Base-by-base conservation (phyloP, 2,113 vertebrate genomes). In the Oncorhynchus clarkii region DNA sequence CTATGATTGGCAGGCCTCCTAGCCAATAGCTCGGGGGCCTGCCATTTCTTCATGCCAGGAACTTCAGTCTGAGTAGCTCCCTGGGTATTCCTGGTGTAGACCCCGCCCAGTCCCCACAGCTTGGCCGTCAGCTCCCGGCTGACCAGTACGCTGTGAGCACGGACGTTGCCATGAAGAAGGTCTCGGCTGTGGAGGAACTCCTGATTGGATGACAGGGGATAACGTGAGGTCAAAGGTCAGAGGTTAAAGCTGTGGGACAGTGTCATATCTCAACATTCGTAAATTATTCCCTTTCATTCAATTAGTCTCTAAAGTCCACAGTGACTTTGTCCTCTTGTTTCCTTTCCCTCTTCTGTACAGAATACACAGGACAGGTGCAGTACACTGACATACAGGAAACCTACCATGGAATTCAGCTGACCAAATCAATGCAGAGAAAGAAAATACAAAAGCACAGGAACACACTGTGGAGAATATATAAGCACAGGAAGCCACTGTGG, bases 11-110 rank as follows among this genome's bases (percentile, higher is more conserved):
- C 80, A 1, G 91, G 59, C 70, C 85, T 95, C 84, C 74, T 92
- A 67, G 92, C 91, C 60, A 98, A 89, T 18, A 94, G 75, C 84
- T 99, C 97, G 0, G 97, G 97, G 1, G 97, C 94, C 13, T 96
- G 95, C 97, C 97, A 98, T 87, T 98, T 99, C 92, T 96, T 97
- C 86, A 94, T 85, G 22, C 95, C 94, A 1, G 91, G 51, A 0
- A 78, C 81, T 0, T 81, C 84, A 34, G 16, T 87, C 59, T 90
- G 82, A 1, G 89, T 89, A 60, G 78, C 70, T 54, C 76, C 83
- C 60, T 93, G 92, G 0, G 27, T 88, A 0, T 88, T 78, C 24
- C 90, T 87, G 69, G 80, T 94, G 89, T 95, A 96, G 12, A 95
- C 94, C 22, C 94, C 85, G 2, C 94, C 92, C 59, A 99, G 89